phyloP scores from a whole-genome alignment of 2,888 invertebrate species.

The Habrosyne pyritoides region DNA sequence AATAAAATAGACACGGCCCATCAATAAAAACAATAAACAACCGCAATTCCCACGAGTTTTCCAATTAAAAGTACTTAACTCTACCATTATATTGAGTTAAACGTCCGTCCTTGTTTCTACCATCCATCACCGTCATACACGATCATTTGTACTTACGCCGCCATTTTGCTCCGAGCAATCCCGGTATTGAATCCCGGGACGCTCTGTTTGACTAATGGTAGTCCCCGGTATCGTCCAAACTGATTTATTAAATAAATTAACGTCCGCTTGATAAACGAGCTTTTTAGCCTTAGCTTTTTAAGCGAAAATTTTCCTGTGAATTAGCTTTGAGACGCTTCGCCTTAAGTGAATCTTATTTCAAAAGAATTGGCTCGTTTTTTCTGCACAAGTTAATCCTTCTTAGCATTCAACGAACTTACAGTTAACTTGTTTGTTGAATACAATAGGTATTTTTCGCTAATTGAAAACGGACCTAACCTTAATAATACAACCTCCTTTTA shows the following conservation, averaged over 20 bases:
- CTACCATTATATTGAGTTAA: constrained; percentile 48
- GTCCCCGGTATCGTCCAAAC: constrained; percentile 55
- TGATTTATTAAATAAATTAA: constrained; percentile 80
- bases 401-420: constrained; percentile 37
- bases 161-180: constrained; percentile 50
- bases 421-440: constrained; percentile 35
- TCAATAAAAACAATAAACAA: constrained; percentile 13
- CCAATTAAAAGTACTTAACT: constrained; percentile 26
- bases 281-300: constrained; percentile 32
- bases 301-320: constrained; percentile 55
- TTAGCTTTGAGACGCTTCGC: constrained; percentile 36
- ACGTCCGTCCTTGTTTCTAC: constrained; percentile 43
- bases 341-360: constrained; percentile 37
- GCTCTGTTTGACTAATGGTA: constrained; percentile 67
- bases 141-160: constrained; percentile 61
- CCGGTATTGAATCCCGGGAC: constrained; percentile 56
- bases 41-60: constrained; percentile 23
- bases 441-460: constrained; percentile 50
- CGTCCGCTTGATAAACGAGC: constrained; percentile 65
- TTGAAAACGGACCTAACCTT: constrained; percentile 44
- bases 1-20: not conserved
- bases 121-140: constrained; percentile 74
- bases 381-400: constrained; percentile 40
- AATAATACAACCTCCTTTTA: constrained; percentile 12
- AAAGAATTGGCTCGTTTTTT: constrained; percentile 39